These are phyloP conservation scores for Hemicordylus capensis DNA, from an alignment of 2,113 vertebrate genomes.

Conservation along the genomic window DNA sequence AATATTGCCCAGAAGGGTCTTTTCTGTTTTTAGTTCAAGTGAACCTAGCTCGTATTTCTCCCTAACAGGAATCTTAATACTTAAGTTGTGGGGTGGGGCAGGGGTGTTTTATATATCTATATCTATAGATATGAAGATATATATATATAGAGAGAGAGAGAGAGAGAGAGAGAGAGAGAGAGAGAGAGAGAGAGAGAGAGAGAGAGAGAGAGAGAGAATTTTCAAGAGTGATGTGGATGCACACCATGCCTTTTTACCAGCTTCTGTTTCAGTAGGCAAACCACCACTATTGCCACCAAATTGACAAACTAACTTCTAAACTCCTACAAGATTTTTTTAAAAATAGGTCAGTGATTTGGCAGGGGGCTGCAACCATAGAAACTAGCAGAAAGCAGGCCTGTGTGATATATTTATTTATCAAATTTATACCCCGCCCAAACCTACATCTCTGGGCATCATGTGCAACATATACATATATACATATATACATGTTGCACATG, in stretches of 20 bases:
- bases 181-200: too few species aligned
- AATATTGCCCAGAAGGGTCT: background rate
- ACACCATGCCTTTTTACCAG: background rate
- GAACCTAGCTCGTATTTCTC: background rate
- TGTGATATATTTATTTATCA: background rate
- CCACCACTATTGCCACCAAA: background rate
- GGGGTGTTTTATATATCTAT: background rate
- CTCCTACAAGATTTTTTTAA: slow-evolving; percentile 1
- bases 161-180: too few species aligned
- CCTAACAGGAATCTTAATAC: background rate
- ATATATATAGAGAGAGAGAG: too few species aligned
- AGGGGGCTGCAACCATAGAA: background rate
- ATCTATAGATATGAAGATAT: too few species aligned
- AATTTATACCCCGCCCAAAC: too few species aligned
- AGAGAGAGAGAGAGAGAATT: too few species aligned
- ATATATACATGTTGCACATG: background rate
- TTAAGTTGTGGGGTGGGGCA: background rate
- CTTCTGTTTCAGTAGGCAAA: background rate
- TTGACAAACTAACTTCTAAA: slow-evolving; percentile 2
- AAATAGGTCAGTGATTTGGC: background rate
- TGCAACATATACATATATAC: too few species aligned
- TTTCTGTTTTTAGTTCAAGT: background rate
- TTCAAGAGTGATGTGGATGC: background rate
- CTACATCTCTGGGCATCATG: too few species aligned
- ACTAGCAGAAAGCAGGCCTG: background rate